A percentile compares a stretch with the other conserved stretches of the same genome.
Evolutionary conservation across 2,888 invertebrate genomes (phyloP).

Genomic region (Diarsia rubi): DNA sequence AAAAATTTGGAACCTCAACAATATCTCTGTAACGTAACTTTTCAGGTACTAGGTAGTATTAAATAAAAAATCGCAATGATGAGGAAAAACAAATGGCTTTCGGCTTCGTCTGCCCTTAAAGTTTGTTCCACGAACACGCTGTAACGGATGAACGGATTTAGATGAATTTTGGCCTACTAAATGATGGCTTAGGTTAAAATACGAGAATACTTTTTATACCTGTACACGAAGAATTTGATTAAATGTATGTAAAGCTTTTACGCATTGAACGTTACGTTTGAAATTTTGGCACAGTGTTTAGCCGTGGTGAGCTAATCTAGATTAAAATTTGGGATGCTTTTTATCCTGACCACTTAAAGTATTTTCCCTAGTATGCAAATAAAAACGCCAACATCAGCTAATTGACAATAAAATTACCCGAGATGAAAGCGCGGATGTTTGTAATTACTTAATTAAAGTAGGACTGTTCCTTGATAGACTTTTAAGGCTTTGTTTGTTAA

Average conservation of each 20-base stretch:
- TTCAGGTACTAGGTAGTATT: too few species aligned
- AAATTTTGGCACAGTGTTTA: background rate
- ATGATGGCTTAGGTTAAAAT: background rate
- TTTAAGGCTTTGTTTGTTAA: conserved; percentile 39
- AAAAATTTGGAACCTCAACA: too few species aligned
- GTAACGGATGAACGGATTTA: background rate
- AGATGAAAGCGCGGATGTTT: conserved; percentile 22
- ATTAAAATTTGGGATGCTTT: background rate
- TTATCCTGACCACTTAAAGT: background rate
- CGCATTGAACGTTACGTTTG: too few species aligned
- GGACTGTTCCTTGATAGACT: conserved; percentile 1
- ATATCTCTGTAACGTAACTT: too few species aligned
- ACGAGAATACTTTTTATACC: background rate
- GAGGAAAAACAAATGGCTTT: too few species aligned
- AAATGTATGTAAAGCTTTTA: background rate
- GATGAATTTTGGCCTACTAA: background rate
- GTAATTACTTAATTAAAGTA: conserved; percentile 47
- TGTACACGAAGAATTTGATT: background rate
- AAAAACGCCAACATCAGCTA: conserved; percentile 6
- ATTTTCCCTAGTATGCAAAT: background rate
- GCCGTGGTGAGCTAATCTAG: background rate
- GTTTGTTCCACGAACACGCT: background rate
- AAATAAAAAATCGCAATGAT: too few species aligned
- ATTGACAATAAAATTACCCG: conserved; percentile 11
- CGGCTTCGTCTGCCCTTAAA: too few species aligned